Conservation (phyloP, 2,888 invertebrate species). For the Drosophila prostipennis region DNA sequence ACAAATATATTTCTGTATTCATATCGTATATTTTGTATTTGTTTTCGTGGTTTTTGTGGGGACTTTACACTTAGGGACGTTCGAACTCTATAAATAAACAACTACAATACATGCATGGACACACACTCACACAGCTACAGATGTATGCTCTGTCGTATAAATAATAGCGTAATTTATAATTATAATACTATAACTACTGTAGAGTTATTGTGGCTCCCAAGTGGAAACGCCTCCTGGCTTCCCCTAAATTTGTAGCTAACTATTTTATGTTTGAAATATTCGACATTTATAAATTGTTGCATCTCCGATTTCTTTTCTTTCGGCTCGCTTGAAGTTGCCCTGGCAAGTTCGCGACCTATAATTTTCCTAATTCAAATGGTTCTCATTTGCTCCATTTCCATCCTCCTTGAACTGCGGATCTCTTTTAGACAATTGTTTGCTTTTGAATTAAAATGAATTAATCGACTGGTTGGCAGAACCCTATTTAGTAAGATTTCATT, state of each 20-base stretch:
- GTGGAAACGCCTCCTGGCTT: constrained; percentile 50
- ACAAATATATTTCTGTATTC: constrained; percentile 28
- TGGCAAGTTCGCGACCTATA: constrained; percentile 19
- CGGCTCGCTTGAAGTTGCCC: constrained; percentile 2
- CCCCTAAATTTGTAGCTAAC: constrained; percentile 43
- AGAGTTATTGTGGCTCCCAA: constrained; percentile 68
- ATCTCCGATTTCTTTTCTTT: constrained; percentile 1
- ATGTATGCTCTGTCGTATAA: constrained; percentile 38
- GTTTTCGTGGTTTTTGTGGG: constrained; percentile 17
- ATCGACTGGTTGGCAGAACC: constrained; percentile 11
- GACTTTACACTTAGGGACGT: constrained; percentile 68
- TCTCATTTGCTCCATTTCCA: background rate
- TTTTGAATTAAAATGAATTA: constrained; percentile 17
- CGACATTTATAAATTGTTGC: constrained; percentile 31
- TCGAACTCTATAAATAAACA: constrained; percentile 55
- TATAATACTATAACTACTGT: constrained; percentile 76
- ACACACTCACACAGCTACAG: constrained; percentile 58
- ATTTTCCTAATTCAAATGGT: constrained; percentile 26
- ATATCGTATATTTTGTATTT: constrained; percentile 51
- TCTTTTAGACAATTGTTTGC: constrained; percentile 13
- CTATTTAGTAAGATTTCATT: constrained; percentile 12
- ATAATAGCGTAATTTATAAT: constrained; percentile 40
- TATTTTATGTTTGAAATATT: constrained; percentile 43
- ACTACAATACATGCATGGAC: constrained; percentile 52
- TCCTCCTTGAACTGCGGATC: background rate